These are phyloP conservation scores for Syrmaticus mikado DNA, from an alignment of 2,113 vertebrate genomes.

Conservation along the genomic window DNA sequence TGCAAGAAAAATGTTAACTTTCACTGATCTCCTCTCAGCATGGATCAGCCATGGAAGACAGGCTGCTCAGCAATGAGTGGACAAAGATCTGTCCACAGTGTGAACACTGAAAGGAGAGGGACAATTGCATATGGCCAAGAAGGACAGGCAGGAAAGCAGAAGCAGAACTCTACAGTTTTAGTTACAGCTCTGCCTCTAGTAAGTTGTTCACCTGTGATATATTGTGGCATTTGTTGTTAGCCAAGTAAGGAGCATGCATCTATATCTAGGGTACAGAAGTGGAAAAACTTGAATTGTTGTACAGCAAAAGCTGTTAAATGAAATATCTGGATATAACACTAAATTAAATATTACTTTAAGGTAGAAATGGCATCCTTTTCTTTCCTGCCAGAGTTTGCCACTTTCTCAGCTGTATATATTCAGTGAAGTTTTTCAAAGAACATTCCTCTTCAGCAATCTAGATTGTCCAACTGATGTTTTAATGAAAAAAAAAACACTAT, in stretches of 20 bases:
- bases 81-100: not conserved
- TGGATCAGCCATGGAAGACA: not conserved
- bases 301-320: not conserved
- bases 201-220: not conserved
- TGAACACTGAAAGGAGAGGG: not conserved
- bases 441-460: not conserved
- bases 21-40: not conserved
- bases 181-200: not conserved
- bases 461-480: not conserved
- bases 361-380: not conserved
- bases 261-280: not conserved
- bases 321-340: not conserved
- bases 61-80: not conserved
- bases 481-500: not conserved
- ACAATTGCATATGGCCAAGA: rapidly evolving
- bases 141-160: not conserved
- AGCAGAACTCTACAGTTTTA: not conserved
- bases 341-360: not conserved
- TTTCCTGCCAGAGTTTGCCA: not conserved
- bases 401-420: not conserved
- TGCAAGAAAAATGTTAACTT: conserved; percentile 62
- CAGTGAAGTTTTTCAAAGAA: not conserved
- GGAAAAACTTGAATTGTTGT: not conserved
- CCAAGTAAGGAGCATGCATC: not conserved
- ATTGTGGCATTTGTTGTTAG: not conserved